Evolutionary conservation across 1,140 invertebrate genomes (phyloP), one percentile per base, ranked within the genome.

Genomic region (Trichogramma pretiosum): DNA sequence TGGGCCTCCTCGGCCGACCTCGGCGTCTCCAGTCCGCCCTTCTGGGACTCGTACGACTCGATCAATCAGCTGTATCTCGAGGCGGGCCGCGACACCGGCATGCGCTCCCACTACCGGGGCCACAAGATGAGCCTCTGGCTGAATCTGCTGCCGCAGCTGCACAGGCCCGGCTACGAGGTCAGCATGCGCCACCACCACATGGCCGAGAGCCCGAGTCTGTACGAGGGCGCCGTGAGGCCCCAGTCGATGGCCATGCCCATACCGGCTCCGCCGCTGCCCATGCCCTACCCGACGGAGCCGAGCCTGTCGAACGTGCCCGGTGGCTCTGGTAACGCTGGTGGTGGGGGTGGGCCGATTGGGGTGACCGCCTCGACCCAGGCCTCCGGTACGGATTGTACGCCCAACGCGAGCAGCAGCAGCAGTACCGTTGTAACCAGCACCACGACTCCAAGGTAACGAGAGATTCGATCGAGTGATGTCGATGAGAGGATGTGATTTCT

Each of bases 81-180:
- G 68, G 76, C 90, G 52, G 83, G 87, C 80, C 72, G 55, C 26
- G 81, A 79, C 56, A 76, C 83, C 5, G 80, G 82, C 59, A 79
- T 87, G 53, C 78, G 80, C 50, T 85, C 84, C 58, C 90, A 92
- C 63, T 94, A 93, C 65, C 76, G 89, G 2, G 87, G 87, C 30
- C 87, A 91, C 64, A 90, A 93, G 65, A 82, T 93, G 74, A 90
- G 89, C n/a, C 79, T 93, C 47, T 95, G 92, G 91, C 67, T 91
- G 46, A 88, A 90, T 59, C 77, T 94, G 22, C 84, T 94, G 50
- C 92, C 92, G 3, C 88, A 92, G 61, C 70, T 88, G n/a, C 84
- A 88, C 61, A 73, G 82, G 22, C 83, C 85, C 2, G 83, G 83
- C 21, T 80, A 83, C 53, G 84, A 87, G 60, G 76, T 85, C 50